Evolutionary conservation across 2,888 invertebrate genomes (phyloP).

Genomic region (Parochlus steinenii): DNA sequence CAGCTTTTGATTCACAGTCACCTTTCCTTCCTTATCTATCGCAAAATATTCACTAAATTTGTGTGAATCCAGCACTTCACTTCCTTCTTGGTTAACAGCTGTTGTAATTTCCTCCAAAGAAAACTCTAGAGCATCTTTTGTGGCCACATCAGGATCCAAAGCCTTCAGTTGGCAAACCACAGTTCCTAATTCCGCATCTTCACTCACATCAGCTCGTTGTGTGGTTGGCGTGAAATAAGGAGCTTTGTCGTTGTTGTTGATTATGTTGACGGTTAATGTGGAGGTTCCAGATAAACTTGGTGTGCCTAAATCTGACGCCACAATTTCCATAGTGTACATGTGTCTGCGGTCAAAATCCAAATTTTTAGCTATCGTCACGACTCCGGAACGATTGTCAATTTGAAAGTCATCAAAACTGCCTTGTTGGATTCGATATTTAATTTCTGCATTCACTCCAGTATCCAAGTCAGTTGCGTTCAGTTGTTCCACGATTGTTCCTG

Average conservation of each 20-base stretch:
- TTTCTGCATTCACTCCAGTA: slow-evolving; percentile 67
- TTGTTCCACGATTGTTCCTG: slow-evolving; percentile 56
- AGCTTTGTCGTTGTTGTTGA: slow-evolving; percentile 76
- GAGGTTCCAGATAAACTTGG: slow-evolving; percentile 70
- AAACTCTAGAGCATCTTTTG: slow-evolving; percentile 45
- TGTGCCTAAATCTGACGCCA: slow-evolving; percentile 65
- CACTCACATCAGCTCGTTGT: slow-evolving; percentile 65
- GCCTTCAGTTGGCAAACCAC: slow-evolving; percentile 55
- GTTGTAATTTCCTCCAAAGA: slow-evolving; percentile 52
- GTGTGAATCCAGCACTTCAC: slow-evolving; percentile 37
- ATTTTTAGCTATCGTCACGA: slow-evolving; percentile 55
- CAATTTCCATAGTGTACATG: slow-evolving; percentile 62
- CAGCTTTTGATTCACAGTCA: slow-evolving; percentile 25
- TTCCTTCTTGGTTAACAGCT: slow-evolving; percentile 70
- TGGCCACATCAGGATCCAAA: slow-evolving; percentile 61
- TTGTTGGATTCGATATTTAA: slow-evolving; percentile 64
- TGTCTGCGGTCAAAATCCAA: slow-evolving; percentile 69
- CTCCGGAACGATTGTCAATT: slow-evolving; percentile 60
- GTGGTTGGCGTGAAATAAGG: slow-evolving; percentile 66
- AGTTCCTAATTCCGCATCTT: slow-evolving; percentile 57
- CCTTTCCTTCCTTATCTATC: slow-evolving; percentile 40
- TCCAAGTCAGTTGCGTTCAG: slow-evolving; percentile 71
- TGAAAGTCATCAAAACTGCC: slow-evolving; percentile 73
- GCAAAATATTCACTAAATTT: slow-evolving; percentile 45
- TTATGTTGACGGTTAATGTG: slow-evolving; percentile 57